Evolutionary conservation across 2,888 invertebrate species (phyloP), one percentile per base, ranked within the genome.

Genomic region (Lycia hirtaria): DNA sequence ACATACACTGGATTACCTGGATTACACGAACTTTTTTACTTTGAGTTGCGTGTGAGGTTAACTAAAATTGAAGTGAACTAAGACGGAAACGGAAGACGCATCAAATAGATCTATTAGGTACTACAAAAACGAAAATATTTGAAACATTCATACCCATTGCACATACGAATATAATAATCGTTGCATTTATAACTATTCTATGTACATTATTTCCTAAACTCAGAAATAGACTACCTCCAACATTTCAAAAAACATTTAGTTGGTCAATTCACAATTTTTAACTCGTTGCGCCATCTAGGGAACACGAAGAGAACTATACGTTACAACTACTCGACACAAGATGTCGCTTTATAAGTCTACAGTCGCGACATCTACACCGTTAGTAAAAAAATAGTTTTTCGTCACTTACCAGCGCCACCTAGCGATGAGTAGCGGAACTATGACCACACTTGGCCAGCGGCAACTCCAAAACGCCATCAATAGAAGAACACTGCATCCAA

Each of bases 401-500:
- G 20, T 37, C 15, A 76, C 90, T 83, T 81, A 92, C 91, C 87
- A 80, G 69, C 72, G 83, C 81, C 80, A 83, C 68, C 91, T 88
- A 76, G 77, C 69, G 82, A 69, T 61, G 71, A 77, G 69, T 80
- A 79, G 88, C 76, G 14, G 67, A 80, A 86, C 72, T 67, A 76
- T 63, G 61, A 68, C 65, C 71, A 71, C 81, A 74, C 80, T 83
- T 84, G 73, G 61, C 53, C 68, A 80, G 73, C 85, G 78, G 83
- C 72, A 78, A 81, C 77, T 69, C 78, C 64, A 80, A 77, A 85
- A 75, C 85, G 87, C 85, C 86, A 88, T 87, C 89, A 89, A 76
- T 76, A 63, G 72, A 73, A 72, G 67, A 85, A 76, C 92, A 91
- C 92, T 91, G 91, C 91, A 92, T 92, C 91, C 91, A 89, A 86